Base-by-base conservation (phyloP, 2,113 vertebrate genomes). In the Campylomormyrus numenius region DNA sequence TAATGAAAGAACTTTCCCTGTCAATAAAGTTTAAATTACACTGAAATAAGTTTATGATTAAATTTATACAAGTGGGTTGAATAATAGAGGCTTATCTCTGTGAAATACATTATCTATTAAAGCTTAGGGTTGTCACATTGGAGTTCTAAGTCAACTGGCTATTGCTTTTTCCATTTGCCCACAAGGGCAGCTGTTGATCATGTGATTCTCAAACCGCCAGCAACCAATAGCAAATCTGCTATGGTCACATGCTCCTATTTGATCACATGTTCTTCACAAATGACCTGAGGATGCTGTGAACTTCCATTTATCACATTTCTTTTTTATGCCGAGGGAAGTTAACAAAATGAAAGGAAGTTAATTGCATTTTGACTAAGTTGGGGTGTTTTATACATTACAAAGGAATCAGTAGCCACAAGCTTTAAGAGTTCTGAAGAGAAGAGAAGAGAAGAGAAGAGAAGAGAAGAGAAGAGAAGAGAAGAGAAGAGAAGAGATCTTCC, bases 51-150 rank as follows among this genome's bases (percentile, higher is more conserved):
- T 90, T 91, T 91, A 87, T 92, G 27, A 24, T 27, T 15, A 83
- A 87, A 90, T 91, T 58, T 90, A 90, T 91, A 89, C 70, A 58
- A 91, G 87, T 88, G 90, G 89, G 90, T 91, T 90, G 91, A 94
- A 91, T 92, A 88, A 52, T 87, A 21, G 85, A 39, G 84, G 35
- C 56, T 92, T 35, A 92, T 92, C 88, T 87, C 53, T 42, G 88
- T 39, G 70, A 85, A 3, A 87, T 80, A 53, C 90, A 85, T 84
- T 39, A 91, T 91, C 92, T 87, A 91, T 92, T 90, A 89, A 91
- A 87, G 90, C 90, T 9, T n/a, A 1, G 85, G 31, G 45, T 89
- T 91, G 91, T 91, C 66, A 90, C 88, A 88, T 84, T 53, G 85
- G 49, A 19, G 50, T 21, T 87, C 27, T 7, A 15, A 87, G 85